phyloP scores from a whole-genome alignment of 1,140 invertebrate species.

The Meloidogyne hapla region DNA sequence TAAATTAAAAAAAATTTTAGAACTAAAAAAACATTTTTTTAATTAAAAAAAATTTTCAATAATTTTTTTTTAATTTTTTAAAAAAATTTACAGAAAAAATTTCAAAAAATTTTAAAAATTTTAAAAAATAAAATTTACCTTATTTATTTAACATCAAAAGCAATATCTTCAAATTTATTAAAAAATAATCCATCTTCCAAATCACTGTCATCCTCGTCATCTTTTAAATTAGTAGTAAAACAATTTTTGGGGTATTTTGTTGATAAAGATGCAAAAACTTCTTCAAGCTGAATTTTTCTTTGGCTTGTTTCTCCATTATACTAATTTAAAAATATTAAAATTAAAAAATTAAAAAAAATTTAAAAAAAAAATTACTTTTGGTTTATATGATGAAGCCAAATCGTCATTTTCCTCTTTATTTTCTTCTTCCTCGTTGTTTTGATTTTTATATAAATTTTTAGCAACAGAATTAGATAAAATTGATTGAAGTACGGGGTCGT shows the following conservation, averaged over 20 bases:
- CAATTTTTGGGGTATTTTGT: neutral
- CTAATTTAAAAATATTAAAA: neutral
- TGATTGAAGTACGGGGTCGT: slow-evolving; percentile 43
- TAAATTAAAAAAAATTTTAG: too few species aligned
- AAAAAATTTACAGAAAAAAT: too few species aligned
- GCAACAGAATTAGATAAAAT: slow-evolving; percentile 36
- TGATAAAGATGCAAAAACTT: neutral
- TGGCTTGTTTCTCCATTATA: neutral
- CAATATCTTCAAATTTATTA: neutral
- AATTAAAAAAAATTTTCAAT: too few species aligned
- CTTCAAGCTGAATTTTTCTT: slow-evolving; percentile 1
- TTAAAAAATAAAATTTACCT: too few species aligned
- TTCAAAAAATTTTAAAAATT: too few species aligned
- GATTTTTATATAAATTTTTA: slow-evolving; percentile 8
- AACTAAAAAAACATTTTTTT: too few species aligned
- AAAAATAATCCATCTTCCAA: neutral
- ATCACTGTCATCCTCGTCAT: neutral
- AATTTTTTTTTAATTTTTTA: too few species aligned
- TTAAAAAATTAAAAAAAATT: too few species aligned
- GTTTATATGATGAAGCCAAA: slow-evolving; percentile 16
- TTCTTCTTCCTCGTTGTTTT: neutral
- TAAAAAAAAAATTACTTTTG: slow-evolving; percentile 5
- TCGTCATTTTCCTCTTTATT: neutral
- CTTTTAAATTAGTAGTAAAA: neutral
- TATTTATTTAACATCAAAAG: neutral